Conservation (phyloP, 2,888 invertebrate genomes). For the Prionchulus punctatus region DNA sequence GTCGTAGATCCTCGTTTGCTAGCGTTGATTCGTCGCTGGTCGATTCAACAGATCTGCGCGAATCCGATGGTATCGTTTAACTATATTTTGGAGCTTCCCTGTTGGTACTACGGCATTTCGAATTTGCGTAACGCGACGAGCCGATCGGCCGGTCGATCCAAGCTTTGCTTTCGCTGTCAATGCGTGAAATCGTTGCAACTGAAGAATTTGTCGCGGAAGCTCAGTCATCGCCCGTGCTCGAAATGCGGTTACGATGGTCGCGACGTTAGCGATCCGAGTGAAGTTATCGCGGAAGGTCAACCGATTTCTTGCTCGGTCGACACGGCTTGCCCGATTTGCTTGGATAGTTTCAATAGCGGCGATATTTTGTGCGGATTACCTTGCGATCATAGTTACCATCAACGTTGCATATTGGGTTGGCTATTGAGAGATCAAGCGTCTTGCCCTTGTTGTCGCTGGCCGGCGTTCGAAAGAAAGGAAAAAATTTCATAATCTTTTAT, state of each 20-base stretch:
- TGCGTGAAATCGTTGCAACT: neutral
- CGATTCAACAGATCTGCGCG: conserved; percentile 37
- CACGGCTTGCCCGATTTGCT: conserved; percentile 37
- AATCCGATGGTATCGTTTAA: conserved; percentile 30
- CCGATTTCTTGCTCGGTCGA: too few species aligned
- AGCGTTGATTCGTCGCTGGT: conserved; percentile 35
- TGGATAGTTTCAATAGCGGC: conserved; percentile 36
- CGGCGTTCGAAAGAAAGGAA: too few species aligned
- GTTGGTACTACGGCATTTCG: too few species aligned
- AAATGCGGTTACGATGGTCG: conserved; percentile 20
- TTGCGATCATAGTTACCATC: conserved; percentile 42
- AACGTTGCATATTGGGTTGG: conserved; percentile 41
- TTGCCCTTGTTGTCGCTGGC: conserved; percentile 43
- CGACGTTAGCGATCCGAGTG: too few species aligned
- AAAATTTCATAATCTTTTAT: too few species aligned
- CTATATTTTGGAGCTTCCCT: conserved; percentile 40
- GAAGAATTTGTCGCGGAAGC: neutral
- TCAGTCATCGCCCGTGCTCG: conserved; percentile 15
- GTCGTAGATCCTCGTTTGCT: conserved; percentile 35
- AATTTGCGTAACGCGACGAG: too few species aligned
- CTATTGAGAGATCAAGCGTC: conserved; percentile 40
- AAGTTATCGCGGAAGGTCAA: too few species aligned
- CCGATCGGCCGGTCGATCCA: neutral
- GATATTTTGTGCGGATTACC: conserved; percentile 39
- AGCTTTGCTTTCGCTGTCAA: neutral